Percentiles rank a stretch among this genome's conserved stretches.
phyloP scores from a whole-genome alignment of 2,888 invertebrate species.

The Molorchus minor region DNA sequence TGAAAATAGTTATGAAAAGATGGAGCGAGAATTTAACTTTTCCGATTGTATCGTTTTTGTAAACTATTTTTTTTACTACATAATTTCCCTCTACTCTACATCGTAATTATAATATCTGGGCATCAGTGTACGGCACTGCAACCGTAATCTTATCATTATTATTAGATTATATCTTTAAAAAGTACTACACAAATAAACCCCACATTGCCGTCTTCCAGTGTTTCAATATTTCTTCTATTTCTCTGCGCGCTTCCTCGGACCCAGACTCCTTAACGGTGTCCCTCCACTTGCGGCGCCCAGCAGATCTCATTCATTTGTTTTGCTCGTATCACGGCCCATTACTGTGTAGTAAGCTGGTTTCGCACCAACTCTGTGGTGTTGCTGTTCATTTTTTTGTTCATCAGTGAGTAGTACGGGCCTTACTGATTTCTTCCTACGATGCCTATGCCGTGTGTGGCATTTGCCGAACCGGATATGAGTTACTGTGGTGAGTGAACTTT shows the following conservation, averaged over 20 bases:
- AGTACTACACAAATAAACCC: too few species aligned
- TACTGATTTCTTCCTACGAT: conserved; percentile 1
- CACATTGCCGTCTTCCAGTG: background rate
- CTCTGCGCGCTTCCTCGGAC: background rate
- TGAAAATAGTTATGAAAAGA: too few species aligned
- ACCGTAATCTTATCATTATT: too few species aligned
- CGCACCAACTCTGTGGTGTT: conserved; percentile 20
- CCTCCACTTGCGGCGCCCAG: conserved; percentile 23
- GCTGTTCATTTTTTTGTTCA: conserved; percentile 19
- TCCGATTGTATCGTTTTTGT: too few species aligned
- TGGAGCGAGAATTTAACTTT: too few species aligned
- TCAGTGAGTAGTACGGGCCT: conserved; percentile 5
- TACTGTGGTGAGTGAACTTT: conserved; percentile 18
- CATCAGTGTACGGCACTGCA: too few species aligned
- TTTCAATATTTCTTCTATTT: conserved; percentile 5
- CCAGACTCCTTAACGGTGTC: background rate
- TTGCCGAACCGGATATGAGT: conserved; percentile 22
- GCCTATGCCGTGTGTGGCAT: conserved; percentile 19
- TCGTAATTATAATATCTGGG: too few species aligned
- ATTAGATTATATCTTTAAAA: too few species aligned
- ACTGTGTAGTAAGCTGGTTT: conserved; percentile 8
- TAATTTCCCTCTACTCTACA: too few species aligned
- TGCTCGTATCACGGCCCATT: conserved; percentile 12
- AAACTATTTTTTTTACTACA: too few species aligned
- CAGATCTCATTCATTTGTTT: conserved; percentile 26